Percentiles rank a stretch among this genome's conserved stretches.
Conservation (phyloP, 2,888 invertebrate species). For the Harpagoxenus sublaevis region DNA sequence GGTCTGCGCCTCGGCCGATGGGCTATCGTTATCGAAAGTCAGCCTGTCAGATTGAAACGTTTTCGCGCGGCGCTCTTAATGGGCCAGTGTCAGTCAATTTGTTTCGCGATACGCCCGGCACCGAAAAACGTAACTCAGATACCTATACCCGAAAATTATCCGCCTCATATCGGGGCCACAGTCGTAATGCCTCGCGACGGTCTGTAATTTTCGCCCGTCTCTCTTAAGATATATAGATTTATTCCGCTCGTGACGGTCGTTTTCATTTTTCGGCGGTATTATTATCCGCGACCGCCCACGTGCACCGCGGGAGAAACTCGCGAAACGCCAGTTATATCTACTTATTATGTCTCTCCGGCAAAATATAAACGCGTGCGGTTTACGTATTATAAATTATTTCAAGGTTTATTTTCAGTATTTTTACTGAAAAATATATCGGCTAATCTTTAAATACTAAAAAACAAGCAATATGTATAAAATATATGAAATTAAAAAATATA, state of each 20-base stretch:
- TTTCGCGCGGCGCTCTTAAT: constrained; percentile 51
- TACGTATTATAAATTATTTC: not conserved
- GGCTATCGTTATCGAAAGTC: constrained; percentile 40
- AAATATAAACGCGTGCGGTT: constrained; percentile 10
- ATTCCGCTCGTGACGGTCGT: constrained; percentile 49
- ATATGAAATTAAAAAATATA: not conserved
- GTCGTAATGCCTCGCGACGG: constrained; percentile 35
- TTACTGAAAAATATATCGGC: not conserved
- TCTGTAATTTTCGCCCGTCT: constrained; percentile 46
- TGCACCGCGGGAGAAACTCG: constrained; percentile 29
- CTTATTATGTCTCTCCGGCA: not conserved
- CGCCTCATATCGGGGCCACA: constrained; percentile 35
- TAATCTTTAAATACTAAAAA: not conserved
- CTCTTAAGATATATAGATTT: constrained; percentile 44
- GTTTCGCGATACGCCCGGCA: constrained; percentile 41
- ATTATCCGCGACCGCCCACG: constrained; percentile 48
- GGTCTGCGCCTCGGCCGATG: constrained; percentile 3
- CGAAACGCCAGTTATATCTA: not conserved
- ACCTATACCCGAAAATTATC: constrained; percentile 34
- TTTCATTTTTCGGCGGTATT: constrained; percentile 50
- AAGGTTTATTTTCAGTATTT: constrained; percentile 4
- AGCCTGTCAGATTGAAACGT: constrained; percentile 59
- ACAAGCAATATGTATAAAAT: not conserved
- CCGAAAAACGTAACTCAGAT: constrained; percentile 22
- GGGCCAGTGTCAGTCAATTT: constrained; percentile 43